phyloP scores from a whole-genome alignment of 2,113 vertebrate species.

The Labeo rohita region DNA sequence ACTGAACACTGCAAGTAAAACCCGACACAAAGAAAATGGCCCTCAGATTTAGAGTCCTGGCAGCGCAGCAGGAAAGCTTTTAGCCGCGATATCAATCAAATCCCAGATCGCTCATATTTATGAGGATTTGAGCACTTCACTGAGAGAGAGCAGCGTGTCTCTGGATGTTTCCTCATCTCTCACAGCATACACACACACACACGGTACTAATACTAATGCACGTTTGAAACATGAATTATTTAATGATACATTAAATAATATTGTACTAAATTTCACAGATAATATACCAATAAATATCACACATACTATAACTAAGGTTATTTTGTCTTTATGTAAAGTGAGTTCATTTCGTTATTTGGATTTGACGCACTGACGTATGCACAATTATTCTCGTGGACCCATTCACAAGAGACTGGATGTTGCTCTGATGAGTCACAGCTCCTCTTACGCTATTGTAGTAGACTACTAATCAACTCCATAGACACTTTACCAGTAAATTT shows the following conservation, averaged over 20 bases:
- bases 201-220: neutral
- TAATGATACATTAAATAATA: neutral
- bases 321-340: no score
- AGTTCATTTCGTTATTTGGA: no score
- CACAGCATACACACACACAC: neutral
- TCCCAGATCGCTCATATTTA: constrained; percentile 18
- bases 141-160: neutral
- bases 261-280: neutral
- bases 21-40: neutral
- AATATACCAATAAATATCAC: neutral
- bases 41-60: constrained; percentile 35
- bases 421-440: no score
- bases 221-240: neutral
- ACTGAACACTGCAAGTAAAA: neutral
- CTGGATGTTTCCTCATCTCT: neutral
- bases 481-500: neutral
- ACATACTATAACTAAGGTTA: neutral
- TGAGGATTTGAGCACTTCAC: constrained; percentile 19
- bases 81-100: constrained; percentile 43
- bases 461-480: neutral
- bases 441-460: neutral
- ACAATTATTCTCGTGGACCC: no score
- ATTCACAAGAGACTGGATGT: no score
- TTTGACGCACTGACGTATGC: no score
- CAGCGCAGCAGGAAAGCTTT: constrained; percentile 38